Evolutionary conservation across 1,140 invertebrate species (phyloP).

Genomic region (Sarcophaga bullata): DNA sequence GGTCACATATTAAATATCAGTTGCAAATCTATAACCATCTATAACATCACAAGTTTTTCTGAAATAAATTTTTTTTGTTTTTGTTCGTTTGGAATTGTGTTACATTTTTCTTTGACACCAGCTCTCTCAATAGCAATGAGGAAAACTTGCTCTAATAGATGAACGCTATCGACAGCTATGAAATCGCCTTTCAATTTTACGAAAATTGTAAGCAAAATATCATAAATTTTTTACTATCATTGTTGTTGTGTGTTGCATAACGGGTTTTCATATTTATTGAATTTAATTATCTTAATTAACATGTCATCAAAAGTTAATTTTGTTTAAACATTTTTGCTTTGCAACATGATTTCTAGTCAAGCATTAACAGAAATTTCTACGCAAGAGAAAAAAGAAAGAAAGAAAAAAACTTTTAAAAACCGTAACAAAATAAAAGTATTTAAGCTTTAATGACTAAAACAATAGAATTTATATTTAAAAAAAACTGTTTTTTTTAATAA

Average conservation of each 20-base stretch:
- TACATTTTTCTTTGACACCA: slow-evolving; percentile 24
- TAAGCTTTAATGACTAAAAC: too few relatives aligned
- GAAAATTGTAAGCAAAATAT: not conserved
- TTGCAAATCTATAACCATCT: not conserved
- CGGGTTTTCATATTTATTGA: not conserved
- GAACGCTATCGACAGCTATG: not conserved
- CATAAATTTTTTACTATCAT: not conserved
- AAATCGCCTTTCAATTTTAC: slow-evolving; percentile 10
- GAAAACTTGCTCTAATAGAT: too few relatives aligned
- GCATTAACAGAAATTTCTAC: too few relatives aligned
- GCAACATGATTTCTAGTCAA: too few relatives aligned
- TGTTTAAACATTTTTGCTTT: not conserved
- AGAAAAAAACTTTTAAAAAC: too few relatives aligned
- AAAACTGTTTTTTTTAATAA: too few relatives aligned
- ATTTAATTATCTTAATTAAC: slow-evolving; percentile 25
- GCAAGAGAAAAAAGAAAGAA: too few relatives aligned
- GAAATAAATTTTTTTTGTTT: not conserved
- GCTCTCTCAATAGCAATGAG: not conserved
- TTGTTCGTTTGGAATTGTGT: not conserved
- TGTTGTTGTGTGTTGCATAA: not conserved
- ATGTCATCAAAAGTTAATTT: slow-evolving; percentile 12
- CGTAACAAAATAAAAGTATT: too few relatives aligned
- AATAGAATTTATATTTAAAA: too few relatives aligned
- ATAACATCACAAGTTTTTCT: not conserved
- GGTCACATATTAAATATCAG: too few relatives aligned